Base-by-base conservation (phyloP, 2,113 vertebrate genomes). In the Dipodomys ordii region DNA sequence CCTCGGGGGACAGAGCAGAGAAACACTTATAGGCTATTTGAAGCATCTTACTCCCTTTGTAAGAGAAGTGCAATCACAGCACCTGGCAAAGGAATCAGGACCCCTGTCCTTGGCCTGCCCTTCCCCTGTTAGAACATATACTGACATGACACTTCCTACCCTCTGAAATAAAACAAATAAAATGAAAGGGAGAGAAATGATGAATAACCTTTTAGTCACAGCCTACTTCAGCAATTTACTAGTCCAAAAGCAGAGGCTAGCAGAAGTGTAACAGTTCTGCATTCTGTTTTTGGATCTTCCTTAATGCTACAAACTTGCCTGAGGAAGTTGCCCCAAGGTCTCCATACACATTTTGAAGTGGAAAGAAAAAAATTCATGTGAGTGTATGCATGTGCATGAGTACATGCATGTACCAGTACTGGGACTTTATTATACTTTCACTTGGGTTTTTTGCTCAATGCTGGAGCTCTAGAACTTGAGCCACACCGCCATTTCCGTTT, bases 271-370 rank as follows among this genome's bases (percentile, higher is more conserved):
- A 82, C 39, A 68, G 87, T 92, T 95, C 74, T 73, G 76, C 49
- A 87, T 87, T 94, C 65, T 92, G 90, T 80, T 87, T 91, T 62
- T 92, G 67, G 60, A 57, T 94, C 69, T 83, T 90, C 49, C 53
- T 95, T 35, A 85, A 86, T 44, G 83, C 80, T 32, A 76, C 30
- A 94, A 78, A 88, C 15, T 73, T 44, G 3, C 71, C 65, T 78
- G 79, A 83, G 74, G 74, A 90, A 71, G 57, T 78, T 49, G 57
- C 83, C 53, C 67, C 44, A 39, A 30, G 88, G 27, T 88, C 83
- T 91, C 10, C 22, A 62, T 7, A 2, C 18, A 74, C 19, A 16
- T 64, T 87, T 80, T 57, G 28, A 82, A 92, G 57, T 30, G 11
- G 19, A 64, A 25, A 64, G 62, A 64, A 64, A 25, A 23, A 64